Evolutionary conservation across 1,140 invertebrate species (phyloP).

Genomic region (Hycleus cichorii): DNA sequence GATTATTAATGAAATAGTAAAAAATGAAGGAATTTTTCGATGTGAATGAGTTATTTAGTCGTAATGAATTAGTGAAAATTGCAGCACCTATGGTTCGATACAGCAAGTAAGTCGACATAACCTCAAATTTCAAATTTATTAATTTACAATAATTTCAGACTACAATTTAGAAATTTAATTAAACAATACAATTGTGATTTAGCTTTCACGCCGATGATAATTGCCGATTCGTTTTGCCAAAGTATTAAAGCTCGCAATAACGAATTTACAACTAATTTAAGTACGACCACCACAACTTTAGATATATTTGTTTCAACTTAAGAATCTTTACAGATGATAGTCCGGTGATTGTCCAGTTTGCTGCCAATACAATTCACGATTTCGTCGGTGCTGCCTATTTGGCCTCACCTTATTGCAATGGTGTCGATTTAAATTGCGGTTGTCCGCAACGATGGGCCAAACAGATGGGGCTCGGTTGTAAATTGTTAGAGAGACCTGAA

Average conservation of each 20-base stretch:
- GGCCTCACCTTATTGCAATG: conserved; percentile 78
- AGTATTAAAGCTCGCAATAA: conserved; percentile 79
- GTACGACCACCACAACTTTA: conserved; percentile 36
- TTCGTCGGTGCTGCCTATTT: conserved; percentile 80
- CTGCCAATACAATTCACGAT: conserved; percentile 74
- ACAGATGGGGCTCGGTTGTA: conserved; percentile 82
- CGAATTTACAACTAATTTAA: conserved; percentile 76
- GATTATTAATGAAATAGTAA: background rate
- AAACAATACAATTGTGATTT: conserved; percentile 81
- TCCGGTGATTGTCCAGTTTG: conserved; percentile 91
- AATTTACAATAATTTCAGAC: conserved; percentile 43
- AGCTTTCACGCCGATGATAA: conserved; percentile 93
- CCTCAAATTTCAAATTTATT: background rate
- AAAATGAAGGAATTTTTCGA: conserved; percentile 31
- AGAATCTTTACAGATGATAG: conserved; percentile 52
- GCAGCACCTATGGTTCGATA: conserved; percentile 96
- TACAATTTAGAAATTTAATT: conserved; percentile 78
- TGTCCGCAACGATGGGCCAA: conserved; percentile 95
- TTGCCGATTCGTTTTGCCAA: conserved; percentile 86
- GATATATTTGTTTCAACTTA: background rate
- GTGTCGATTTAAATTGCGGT: conserved; percentile 93
- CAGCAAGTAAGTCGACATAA: conserved; percentile 62
- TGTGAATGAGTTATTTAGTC: conserved; percentile 59
- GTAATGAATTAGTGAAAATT: conserved; percentile 60
- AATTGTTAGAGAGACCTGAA: conserved; percentile 76